These are phyloP conservation scores for Pharmacophagus antenor DNA, from an alignment of 2,888 invertebrate species.

Conservation along the genomic window DNA sequence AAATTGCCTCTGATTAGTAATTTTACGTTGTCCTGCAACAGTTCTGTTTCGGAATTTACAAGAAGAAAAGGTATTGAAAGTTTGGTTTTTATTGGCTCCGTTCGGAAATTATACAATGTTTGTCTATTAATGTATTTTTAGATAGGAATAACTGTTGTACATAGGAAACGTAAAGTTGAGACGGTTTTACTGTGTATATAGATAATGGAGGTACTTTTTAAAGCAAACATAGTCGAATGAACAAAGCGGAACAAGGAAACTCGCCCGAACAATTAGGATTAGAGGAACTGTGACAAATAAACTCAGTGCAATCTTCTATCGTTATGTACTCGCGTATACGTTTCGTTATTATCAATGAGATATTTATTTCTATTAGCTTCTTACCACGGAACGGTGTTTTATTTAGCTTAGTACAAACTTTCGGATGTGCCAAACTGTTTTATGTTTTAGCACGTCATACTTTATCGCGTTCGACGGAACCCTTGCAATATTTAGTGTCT, in stretches of 20 bases:
- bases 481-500: slow-evolving; percentile 59
- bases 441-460: slow-evolving; percentile 56
- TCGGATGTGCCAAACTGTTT: slow-evolving; percentile 76
- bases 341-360: slow-evolving; percentile 41
- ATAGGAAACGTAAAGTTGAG: slow-evolving; percentile 64
- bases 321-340: background rate
- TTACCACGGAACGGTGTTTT: slow-evolving; percentile 66
- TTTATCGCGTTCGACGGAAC: slow-evolving; percentile 67
- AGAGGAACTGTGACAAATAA: slow-evolving; percentile 57
- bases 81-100: slow-evolving; percentile 23
- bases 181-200: slow-evolving; percentile 69
- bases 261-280: slow-evolving; percentile 75
- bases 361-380: slow-evolving; percentile 71
- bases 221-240: slow-evolving; percentile 62
- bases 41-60: slow-evolving; percentile 45
- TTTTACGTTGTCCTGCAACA: slow-evolving; percentile 41
- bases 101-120: slow-evolving; percentile 43
- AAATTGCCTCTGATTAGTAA: slow-evolving; percentile 77
- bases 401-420: slow-evolving; percentile 74
- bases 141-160: slow-evolving; percentile 74
- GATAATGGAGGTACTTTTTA: slow-evolving; percentile 35
- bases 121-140: slow-evolving; percentile 48
- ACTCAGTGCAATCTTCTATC: slow-evolving; percentile 70
- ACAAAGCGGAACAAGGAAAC: slow-evolving; percentile 75
- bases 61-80: slow-evolving; percentile 39